Base-by-base conservation (phyloP, 2,113 vertebrate genomes). In the Bostrychus sinensis region DNA sequence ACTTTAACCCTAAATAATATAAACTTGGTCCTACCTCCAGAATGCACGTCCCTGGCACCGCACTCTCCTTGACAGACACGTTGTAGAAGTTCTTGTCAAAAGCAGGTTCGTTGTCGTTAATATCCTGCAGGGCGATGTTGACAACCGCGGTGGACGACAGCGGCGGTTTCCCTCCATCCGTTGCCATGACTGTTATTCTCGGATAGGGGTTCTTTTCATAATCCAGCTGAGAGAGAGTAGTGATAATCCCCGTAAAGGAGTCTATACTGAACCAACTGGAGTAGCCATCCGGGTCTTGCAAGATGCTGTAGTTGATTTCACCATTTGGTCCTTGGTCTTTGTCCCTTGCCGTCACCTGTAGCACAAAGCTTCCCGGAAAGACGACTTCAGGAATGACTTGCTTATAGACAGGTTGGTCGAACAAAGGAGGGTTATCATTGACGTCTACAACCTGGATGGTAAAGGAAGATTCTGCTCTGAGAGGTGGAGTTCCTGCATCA, bases 261-360 rank as follows among this genome's bases (percentile, higher is more conserved):
- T 99, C 95, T 5, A 99, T 95, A 73, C 92, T 87, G 78, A 99
- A 99, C 96, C 96, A 98, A 55, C 89, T 86, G 14, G 92, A 91
- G 66, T 89, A 92, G 54, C 88, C 78, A 26, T 92, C 90, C 1
- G 4, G 72, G 11, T 91, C 89, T 4, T 91, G 89, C 42, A 94
- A 30, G 19, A 99, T 93, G 62, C 94, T 95, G 70, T 99, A 99
- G 46, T 39, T 89, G n/a, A 99, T 89, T 56, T 96, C 93, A 20
- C 97, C 97, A 0, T 99, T 99, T 76, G 92, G 92, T 3, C 97
- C 97, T 45, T 98, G 95, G 85, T 99, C 97, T 88, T 95, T 98
- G 90, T 99, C 97, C 42, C 89, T 88, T 16, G 97, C 97, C 0
- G 92, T 97, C 70, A 99, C 97, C 59, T 97, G 96, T 48, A 97